These are phyloP conservation scores for Etheostoma nigrum DNA, from an alignment of 2,797 vertebrate genomes.

Conservation along the genomic window DNA sequence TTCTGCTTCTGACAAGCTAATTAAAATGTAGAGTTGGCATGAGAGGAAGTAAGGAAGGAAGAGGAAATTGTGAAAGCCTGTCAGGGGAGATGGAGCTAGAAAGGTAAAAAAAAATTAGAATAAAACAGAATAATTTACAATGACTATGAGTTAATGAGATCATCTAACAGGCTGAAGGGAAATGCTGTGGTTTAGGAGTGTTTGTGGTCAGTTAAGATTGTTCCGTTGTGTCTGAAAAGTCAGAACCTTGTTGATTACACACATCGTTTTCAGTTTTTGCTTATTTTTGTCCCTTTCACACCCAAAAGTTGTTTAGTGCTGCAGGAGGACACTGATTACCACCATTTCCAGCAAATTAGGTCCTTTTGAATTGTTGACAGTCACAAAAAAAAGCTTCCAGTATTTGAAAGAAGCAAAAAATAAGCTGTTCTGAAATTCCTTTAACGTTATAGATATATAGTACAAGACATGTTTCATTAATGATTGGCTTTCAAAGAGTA, in stretches of 20 bases:
- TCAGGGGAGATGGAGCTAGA: conserved; percentile 67
- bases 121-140: conserved; percentile 64
- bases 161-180: conserved; percentile 50
- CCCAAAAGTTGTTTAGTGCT: conserved; percentile 22
- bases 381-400: background rate
- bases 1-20: conserved; percentile 78
- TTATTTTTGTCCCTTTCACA: background rate
- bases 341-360: conserved; percentile 25
- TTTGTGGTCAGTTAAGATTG: conserved; percentile 61
- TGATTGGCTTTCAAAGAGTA: conserved; percentile 37
- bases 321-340: conserved; percentile 24
- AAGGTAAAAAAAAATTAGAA: conserved; percentile 53
- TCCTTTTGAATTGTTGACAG: conserved; percentile 26
- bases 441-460: background rate
- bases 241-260: conserved; percentile 7
- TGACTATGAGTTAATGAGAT: conserved; percentile 78
- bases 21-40: conserved; percentile 79
- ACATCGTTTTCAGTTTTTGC: background rate
- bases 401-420: conserved; percentile 26
- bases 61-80: conserved; percentile 67
- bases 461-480: conserved; percentile 27
- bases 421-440: background rate
- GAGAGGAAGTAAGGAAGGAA: conserved; percentile 58
- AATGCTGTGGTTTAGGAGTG: conserved; percentile 58
- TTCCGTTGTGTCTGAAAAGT: conserved; percentile 8